Evolutionary conservation across 37 sponge, comb jelly and placozoan genomes (phyloP).

Genomic region (Axinella damicornis): DNA sequence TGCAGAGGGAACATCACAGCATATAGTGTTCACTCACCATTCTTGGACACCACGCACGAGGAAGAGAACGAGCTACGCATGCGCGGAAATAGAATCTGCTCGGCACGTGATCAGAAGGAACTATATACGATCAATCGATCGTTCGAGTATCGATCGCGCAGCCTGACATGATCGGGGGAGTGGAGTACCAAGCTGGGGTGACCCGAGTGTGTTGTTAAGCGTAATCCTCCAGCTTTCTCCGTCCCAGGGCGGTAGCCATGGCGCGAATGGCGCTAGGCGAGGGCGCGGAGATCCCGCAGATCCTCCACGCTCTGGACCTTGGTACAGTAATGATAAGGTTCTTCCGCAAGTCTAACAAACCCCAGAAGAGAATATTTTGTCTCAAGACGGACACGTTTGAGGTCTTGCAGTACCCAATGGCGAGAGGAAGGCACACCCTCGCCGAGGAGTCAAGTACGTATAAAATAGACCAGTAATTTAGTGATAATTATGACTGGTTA

Average conservation of each 20-base stretch:
- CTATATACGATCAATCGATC: too few species aligned
- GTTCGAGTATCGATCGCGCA: too few species aligned
- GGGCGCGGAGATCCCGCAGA: slow-evolving; percentile 52
- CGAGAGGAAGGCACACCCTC: slow-evolving; percentile 19
- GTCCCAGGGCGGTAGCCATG: neutral
- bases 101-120: neutral
- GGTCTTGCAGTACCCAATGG: slow-evolving; percentile 72
- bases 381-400: slow-evolving; percentile 78
- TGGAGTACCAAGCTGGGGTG: too few species aligned
- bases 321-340: slow-evolving; percentile 83
- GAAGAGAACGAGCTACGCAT: slow-evolving; percentile 25
- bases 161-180: too few species aligned
- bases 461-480: neutral
- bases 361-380: slow-evolving; percentile 74
- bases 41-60: slow-evolving; percentile 8
- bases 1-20: neutral
- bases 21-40: neutral
- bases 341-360: slow-evolving; percentile 39
- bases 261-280: slow-evolving; percentile 8
- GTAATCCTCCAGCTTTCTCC: too few species aligned
- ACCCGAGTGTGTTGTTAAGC: too few species aligned
- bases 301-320: slow-evolving; percentile 67
- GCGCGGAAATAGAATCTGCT: neutral
- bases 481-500: too few species aligned
- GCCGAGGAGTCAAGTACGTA: slow-evolving; percentile 57